Evolutionary conservation across 2,113 vertebrate genomes (phyloP).

Genomic region (Lipophrys pholis): DNA sequence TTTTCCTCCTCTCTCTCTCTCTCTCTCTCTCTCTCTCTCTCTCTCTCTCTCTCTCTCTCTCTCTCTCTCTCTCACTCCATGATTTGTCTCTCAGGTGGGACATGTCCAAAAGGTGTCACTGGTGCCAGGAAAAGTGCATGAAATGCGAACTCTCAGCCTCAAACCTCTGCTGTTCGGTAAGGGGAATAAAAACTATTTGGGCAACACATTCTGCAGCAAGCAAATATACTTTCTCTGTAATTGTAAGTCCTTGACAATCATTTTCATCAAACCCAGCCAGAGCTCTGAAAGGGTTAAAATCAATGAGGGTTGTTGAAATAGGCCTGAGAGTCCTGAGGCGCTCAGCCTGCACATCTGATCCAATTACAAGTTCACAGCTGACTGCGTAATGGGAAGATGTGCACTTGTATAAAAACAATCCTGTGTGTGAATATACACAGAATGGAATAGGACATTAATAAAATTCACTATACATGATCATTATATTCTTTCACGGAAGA

Average conservation of each 20-base stretch:
- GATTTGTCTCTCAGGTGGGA: constrained; percentile 86
- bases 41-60: neutral
- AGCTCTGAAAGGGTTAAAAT: neutral
- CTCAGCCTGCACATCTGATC: neutral
- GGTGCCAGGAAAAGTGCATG: constrained; percentile 85
- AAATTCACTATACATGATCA: no score
- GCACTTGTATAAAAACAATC: constrained; percentile 9
- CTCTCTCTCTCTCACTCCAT: neutral
- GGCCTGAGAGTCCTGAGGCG: constrained; percentile 14
- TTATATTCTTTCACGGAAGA: no score
- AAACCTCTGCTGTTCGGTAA: constrained; percentile 97
- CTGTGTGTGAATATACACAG: neutral
- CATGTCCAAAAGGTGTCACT: constrained; percentile 92
- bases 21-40: neutral
- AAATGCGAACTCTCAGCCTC: constrained; percentile 93
- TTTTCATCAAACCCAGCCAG: neutral
- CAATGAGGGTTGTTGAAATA: neutral
- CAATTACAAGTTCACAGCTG: constrained; percentile 10
- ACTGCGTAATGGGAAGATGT: constrained; percentile 5
- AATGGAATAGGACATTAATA: no score
- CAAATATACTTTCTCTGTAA: no score
- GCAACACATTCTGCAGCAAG: no score
- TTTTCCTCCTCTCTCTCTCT: neutral
- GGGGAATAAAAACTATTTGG: constrained; percentile 27
- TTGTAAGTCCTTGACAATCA: no score